Percentiles rank a stretch among this genome's conserved stretches.
Evolutionary conservation across 2,113 vertebrate genomes (phyloP).

Genomic region (Trachemys scripta): DNA sequence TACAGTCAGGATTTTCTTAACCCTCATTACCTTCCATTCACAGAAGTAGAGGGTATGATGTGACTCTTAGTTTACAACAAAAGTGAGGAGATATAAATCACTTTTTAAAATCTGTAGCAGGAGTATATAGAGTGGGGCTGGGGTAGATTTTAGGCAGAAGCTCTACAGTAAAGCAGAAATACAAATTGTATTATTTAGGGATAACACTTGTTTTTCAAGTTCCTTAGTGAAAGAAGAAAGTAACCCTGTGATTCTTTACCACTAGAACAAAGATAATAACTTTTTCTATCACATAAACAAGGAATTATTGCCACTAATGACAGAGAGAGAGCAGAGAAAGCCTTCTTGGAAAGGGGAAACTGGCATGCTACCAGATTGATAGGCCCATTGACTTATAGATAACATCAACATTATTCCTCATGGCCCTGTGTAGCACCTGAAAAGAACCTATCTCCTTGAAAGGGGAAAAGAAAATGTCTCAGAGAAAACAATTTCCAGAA

Average conservation of each 20-base stretch:
- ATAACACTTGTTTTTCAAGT: background rate
- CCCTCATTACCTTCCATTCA: background rate
- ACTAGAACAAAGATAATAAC: background rate
- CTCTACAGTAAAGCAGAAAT: background rate
- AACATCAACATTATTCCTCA: slow-evolving; percentile 49
- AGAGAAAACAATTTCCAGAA: background rate
- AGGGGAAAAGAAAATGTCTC: slow-evolving; percentile 14
- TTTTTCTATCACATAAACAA: background rate
- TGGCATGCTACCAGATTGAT: slow-evolving; percentile 14
- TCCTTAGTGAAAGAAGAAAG: background rate
- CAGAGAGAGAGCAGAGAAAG: background rate
- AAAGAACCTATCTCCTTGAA: slow-evolving; percentile 53
- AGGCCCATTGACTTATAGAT: slow-evolving; percentile 10
- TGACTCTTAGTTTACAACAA: background rate
- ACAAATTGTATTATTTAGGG: background rate
- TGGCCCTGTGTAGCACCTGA: slow-evolving; percentile 38
- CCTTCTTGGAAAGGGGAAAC: slow-evolving; percentile 41
- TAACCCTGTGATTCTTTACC: background rate
- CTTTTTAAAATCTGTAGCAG: background rate
- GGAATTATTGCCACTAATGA: background rate
- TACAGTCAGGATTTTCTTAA: background rate
- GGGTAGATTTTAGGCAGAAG: background rate
- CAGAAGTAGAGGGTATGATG: background rate
- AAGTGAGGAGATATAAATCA: background rate
- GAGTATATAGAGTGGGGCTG: too few relatives aligned